These are phyloP conservation scores for Nowickia ferox DNA, from an alignment of 2,888 invertebrate species.

Conservation along the genomic window DNA sequence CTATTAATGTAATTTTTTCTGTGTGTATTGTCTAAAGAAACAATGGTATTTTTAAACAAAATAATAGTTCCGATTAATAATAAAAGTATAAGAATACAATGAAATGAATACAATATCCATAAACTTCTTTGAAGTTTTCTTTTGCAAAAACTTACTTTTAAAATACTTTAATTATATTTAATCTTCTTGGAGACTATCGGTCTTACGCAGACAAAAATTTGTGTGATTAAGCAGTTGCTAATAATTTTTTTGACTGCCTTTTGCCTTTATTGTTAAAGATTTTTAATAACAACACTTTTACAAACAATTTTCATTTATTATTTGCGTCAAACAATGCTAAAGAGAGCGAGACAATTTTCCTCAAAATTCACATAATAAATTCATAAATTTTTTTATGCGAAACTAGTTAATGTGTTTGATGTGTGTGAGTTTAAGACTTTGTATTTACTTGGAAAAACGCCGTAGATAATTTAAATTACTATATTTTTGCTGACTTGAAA, in stretches of 20 bases:
- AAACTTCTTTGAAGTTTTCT: no score
- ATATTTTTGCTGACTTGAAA: conserved; percentile 28
- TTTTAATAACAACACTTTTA: neutral
- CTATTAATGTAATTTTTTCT: no score
- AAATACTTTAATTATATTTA: no score
- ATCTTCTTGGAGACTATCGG: no score
- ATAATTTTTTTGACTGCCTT: neutral
- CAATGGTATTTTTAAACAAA: no score
- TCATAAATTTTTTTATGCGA: neutral
- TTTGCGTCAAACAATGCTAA: neutral
- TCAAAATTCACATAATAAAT: conserved; percentile 35
- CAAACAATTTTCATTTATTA: conserved; percentile 13
- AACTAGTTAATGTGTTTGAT: conserved; percentile 38
- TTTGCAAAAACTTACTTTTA: no score
- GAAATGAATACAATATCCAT: no score
- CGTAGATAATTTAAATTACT: conserved; percentile 27
- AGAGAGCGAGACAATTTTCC: neutral
- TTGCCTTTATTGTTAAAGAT: neutral
- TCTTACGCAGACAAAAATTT: no score
- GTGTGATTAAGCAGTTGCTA: neutral
- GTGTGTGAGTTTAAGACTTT: conserved; percentile 31
- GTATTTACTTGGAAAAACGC: conserved; percentile 5
- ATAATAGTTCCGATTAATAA: no score
- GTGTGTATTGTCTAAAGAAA: no score
- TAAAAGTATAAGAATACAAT: no score